phyloP scores from a whole-genome alignment of 2,888 invertebrate genomes.

The Drosophila niveifrons region DNA sequence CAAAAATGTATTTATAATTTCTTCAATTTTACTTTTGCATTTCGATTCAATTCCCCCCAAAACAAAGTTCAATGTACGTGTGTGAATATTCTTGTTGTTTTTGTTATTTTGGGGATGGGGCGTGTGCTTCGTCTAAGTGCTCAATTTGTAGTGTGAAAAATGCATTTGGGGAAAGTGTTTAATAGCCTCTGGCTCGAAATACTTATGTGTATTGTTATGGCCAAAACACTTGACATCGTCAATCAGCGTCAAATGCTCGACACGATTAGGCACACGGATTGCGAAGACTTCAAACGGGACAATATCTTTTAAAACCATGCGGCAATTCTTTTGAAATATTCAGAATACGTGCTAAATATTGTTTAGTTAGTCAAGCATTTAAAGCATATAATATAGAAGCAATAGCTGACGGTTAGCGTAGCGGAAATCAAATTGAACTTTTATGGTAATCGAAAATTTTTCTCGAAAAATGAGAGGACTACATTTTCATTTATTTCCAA shows the following conservation, averaged over 20 bases:
- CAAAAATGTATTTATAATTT: conserved; percentile 26
- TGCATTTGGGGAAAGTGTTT: conserved; percentile 71
- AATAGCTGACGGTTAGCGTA: neutral
- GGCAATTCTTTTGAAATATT: neutral
- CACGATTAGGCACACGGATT: conserved; percentile 32
- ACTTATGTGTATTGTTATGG: conserved; percentile 17
- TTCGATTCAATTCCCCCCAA: conserved; percentile 9
- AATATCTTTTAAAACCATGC: neutral
- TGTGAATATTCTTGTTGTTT: conserved; percentile 29
- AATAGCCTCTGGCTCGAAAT: conserved; percentile 35
- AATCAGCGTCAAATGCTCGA: conserved; percentile 65
- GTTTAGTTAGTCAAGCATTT: neutral
- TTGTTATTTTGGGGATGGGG: conserved; percentile 32
- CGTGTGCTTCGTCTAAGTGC: conserved; percentile 60
- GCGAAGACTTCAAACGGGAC: conserved; percentile 20
- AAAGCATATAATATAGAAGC: neutral
- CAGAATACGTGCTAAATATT: neutral
- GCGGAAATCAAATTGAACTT: neutral
- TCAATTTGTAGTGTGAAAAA: conserved; percentile 63
- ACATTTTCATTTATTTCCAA: neutral
- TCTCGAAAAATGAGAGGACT: too few species aligned
- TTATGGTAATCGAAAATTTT: neutral
- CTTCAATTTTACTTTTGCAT: conserved; percentile 30
- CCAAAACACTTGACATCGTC: conserved; percentile 81
- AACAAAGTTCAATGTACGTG: conserved; percentile 77